Base-by-base conservation (phyloP, 1,140 invertebrate species). In the Achroia grisella region DNA sequence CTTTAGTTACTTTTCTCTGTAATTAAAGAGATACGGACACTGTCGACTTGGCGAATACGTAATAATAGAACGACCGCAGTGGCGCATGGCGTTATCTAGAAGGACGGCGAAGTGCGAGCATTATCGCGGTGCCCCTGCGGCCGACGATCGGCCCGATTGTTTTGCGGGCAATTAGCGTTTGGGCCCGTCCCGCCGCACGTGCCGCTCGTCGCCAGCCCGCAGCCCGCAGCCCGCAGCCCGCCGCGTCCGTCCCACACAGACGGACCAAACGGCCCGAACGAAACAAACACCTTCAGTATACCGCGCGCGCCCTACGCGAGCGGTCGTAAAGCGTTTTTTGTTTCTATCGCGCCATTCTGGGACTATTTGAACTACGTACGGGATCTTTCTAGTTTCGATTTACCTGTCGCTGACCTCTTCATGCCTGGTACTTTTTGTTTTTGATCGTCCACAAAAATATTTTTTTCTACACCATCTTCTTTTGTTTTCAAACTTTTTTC, bases 131-230 rank as follows among this genome's bases (percentile, higher is more conserved):
- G 72, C 44, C 50, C 64, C 60, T 62, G 67, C 69, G 59, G 45
- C 59, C 62, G 67, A 59, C 63, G 70, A 66, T 67, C 70, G 65
- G 61, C 27, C 45, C 70, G 76, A 83, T 78, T 83, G 80, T 80
- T 82, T 81, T 66, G 78, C 71, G 75, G 76, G 72, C 80, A 81
- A 84, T 84, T 83, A 86, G 79, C 80, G 17, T 23, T 23, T 23
- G 17, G 73, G 61, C 60, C 56, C 62, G 64, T 50, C 67, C 60
- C 68, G 68, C 60, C 68, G 68, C 70, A 69, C 71, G 74, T 63
- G 65, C 72, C 64, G 48, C 42, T 48, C 33, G 17, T 53, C 48
- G 48, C 31, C 42, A 48, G 37, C 58, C 33, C 44, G 45, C 44
- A 40, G 48, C 42, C 48, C 33, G 17, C 52, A 46, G 48, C 31